These are phyloP conservation scores for Drusus annulatus DNA, from an alignment of 1,140 invertebrate species.

Conservation along the genomic window DNA sequence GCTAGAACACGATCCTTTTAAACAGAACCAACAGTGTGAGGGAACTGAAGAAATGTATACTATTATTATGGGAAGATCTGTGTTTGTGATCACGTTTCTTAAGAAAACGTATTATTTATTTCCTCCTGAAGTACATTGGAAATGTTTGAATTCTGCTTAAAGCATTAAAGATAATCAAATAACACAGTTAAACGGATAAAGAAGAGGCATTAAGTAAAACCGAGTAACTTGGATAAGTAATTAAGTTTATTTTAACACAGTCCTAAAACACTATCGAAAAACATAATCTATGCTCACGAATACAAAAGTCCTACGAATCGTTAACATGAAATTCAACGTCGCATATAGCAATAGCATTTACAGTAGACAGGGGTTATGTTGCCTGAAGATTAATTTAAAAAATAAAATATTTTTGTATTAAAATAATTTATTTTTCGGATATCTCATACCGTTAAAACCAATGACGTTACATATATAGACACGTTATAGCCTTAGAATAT, in stretches of 20 bases:
- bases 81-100: too few relatives aligned
- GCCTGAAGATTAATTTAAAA: neutral
- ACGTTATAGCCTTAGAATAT: too few relatives aligned
- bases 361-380: neutral
- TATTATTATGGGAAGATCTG: neutral
- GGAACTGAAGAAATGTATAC: neutral
- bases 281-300: constrained; percentile 12
- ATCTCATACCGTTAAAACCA: too few relatives aligned
- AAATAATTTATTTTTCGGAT: too few relatives aligned
- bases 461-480: too few relatives aligned
- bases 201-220: neutral
- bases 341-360: neutral
- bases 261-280: constrained; percentile 6
- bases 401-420: too few relatives aligned
- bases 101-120: too few relatives aligned
- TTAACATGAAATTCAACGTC: constrained; percentile 7
- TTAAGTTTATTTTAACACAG: constrained; percentile 2
- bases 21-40: neutral
- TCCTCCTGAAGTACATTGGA: too few relatives aligned
- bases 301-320: neutral
- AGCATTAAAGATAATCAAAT: too few relatives aligned
- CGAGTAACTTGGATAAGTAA: neutral
- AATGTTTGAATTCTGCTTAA: too few relatives aligned
- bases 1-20: neutral
- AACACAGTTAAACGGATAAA: too few relatives aligned